Evolutionary conservation across 2,797 vertebrate species (phyloP), one percentile per base, ranked within the genome.

Genomic region (Paedocypris micromegethes): DNA sequence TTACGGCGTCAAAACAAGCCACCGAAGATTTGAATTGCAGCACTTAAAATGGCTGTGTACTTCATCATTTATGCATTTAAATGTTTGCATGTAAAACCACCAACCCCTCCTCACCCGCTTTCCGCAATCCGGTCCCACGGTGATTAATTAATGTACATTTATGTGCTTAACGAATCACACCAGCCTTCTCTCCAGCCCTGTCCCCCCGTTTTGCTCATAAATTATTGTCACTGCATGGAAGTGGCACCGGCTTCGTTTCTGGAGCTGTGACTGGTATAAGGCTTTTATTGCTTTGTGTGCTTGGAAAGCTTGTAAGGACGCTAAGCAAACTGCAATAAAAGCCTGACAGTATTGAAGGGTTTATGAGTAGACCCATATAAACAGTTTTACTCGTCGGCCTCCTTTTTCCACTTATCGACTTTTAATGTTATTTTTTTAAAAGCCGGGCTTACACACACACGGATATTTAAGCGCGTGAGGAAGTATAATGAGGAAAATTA

Each of bases 121-220:
- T 79, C 58, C 65, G 73, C 76, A 58, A 64, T 63, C 60, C 43
- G 51, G 68, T 84, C 79, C 85, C 80, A 78, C 45, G 83, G 85
- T 86, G 84, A 87, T 85, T 85, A 82, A 90, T 88, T 84, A 83
- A 85, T 81, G 82, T 81, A 78, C 79, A 83, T 86, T 86, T 78
- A 83, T 85, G 75, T 80, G 75, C 76, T 74, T 76, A 86, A 82
- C 74, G 80, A 76, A 84, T 80, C 66, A 62, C 70, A 58, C 72
- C 81, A 80, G 76, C 68, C 39, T 77, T 73, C 51, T 56, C 64
- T 57, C 49, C 9, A 6, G 40, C 50, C 69, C 5, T 45, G 66
- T 66, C 74, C 65, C 54, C 58, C 70, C 57, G 23, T 50, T 75
- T 83, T 70, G 41, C 75, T 86, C 77, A 64, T 86, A 82, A 83